phyloP scores from a whole-genome alignment of 2,113 vertebrate genomes.

The Halcyon senegalensis region DNA sequence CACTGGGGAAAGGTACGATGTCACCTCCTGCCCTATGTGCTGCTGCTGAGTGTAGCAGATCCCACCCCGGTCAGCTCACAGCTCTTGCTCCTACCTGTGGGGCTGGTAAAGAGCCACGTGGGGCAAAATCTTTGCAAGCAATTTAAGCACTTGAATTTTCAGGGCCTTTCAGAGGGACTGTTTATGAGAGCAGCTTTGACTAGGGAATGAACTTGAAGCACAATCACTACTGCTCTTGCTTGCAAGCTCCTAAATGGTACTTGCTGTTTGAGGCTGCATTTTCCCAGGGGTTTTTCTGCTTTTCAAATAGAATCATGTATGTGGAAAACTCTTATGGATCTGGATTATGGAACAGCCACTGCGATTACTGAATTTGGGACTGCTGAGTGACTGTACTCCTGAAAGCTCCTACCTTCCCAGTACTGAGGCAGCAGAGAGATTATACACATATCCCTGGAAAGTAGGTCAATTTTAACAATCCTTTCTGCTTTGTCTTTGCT shows the following conservation, averaged over 20 bases:
- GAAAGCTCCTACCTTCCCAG: background rate
- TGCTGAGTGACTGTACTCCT: background rate
- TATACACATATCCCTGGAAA: background rate
- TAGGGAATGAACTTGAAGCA: background rate
- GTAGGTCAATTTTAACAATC: conserved; percentile 32
- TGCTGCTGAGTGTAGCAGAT: background rate
- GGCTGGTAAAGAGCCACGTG: background rate
- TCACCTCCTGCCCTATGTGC: background rate
- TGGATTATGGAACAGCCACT: background rate
- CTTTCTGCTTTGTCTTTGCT: background rate
- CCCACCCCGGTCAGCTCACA: background rate
- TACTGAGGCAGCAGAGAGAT: background rate
- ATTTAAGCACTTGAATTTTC: background rate
- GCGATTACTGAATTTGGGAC: background rate
- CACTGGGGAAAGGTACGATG: background rate
- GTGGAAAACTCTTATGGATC: background rate
- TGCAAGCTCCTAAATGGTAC: background rate
- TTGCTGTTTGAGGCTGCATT: background rate
- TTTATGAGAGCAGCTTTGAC: background rate
- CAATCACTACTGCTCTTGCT: background rate
- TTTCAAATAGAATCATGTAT: background rate
- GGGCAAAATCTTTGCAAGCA: background rate
- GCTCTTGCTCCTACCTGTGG: background rate
- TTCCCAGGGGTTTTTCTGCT: background rate
- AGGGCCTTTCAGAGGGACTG: background rate